Percentiles rank a stretch among this genome's conserved stretches.
phyloP scores from a whole-genome alignment of 2,797 vertebrate species.

The Sus cebifrons region DNA sequence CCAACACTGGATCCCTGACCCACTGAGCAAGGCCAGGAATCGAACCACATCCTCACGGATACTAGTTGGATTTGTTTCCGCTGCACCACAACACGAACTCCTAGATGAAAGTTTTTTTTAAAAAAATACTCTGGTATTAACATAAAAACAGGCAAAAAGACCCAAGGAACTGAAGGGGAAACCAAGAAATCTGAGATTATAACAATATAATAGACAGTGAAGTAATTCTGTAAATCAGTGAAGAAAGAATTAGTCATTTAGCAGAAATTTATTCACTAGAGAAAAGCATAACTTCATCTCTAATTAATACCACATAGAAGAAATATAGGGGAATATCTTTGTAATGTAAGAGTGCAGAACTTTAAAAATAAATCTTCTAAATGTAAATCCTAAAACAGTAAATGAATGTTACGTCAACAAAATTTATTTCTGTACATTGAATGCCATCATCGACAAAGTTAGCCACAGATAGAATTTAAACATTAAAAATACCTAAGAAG shows the following conservation, averaged over 20 bases:
- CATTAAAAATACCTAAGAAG: no score
- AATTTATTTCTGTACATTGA: slow-evolving; percentile 45
- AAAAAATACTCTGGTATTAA: not conserved
- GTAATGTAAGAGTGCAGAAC: not conserved
- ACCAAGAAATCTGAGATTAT: not conserved
- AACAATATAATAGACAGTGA: not conserved
- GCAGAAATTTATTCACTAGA: slow-evolving; percentile 2
- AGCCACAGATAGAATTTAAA: slow-evolving; percentile 23
- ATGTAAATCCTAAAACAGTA: slow-evolving; percentile 13
- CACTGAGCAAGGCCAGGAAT: no score
- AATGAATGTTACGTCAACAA: slow-evolving; percentile 36
- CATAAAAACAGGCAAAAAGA: slow-evolving; percentile 47
- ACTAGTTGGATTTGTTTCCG: no score
- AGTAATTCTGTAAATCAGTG: not conserved
- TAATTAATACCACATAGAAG: not conserved
- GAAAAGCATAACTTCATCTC: slow-evolving; percentile 1
- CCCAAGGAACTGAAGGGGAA: not conserved
- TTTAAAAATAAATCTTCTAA: slow-evolving; percentile 26
- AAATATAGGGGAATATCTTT: not conserved
- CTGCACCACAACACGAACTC: no score
- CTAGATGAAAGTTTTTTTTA: not conserved
- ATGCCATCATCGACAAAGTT: slow-evolving; percentile 14
- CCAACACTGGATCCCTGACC: no score
- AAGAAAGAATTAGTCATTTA: slow-evolving; percentile 14
- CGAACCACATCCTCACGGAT: no score